Percentiles rank a stretch among this genome's conserved stretches.
Evolutionary conservation across 2,888 invertebrate species (phyloP).

Genomic region (Deladenus siricidicola): DNA sequence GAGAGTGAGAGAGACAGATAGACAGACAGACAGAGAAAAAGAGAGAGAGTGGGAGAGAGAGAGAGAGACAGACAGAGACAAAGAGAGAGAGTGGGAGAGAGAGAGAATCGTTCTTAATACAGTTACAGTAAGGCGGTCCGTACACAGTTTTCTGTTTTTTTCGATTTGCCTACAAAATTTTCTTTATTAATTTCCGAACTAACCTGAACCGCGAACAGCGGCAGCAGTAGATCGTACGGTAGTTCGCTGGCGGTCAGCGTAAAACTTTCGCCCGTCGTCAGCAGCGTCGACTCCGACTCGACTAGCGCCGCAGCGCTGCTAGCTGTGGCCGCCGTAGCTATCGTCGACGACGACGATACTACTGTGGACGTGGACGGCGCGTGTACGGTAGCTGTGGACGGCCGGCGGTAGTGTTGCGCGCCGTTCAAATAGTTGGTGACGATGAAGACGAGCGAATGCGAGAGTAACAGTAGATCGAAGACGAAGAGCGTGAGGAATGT

Average conservation of each 20-base stretch:
- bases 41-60: no score
- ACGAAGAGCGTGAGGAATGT: conserved; percentile 16
- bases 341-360: background rate
- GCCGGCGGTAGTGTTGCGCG: conserved; percentile 7
- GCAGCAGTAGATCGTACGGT: conserved; percentile 12
- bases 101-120: no score
- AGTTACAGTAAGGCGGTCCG: background rate
- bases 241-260: conserved; percentile 1
- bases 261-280: background rate
- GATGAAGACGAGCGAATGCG: conserved; percentile 21
- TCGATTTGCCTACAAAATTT: background rate
- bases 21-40: no score
- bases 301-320: background rate
- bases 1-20: no score
- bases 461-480: conserved; percentile 19
- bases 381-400: no score
- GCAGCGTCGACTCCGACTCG: background rate
- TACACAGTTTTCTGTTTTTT: background rate
- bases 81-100: no score
- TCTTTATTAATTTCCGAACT: no score
- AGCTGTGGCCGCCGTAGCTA: background rate
- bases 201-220: conserved; percentile 14
- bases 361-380: no score
- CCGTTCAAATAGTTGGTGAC: conserved; percentile 16
- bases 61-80: no score